Evolutionary conservation across 2,113 vertebrate species (phyloP).

Genomic region (Mobula hypostoma): DNA sequence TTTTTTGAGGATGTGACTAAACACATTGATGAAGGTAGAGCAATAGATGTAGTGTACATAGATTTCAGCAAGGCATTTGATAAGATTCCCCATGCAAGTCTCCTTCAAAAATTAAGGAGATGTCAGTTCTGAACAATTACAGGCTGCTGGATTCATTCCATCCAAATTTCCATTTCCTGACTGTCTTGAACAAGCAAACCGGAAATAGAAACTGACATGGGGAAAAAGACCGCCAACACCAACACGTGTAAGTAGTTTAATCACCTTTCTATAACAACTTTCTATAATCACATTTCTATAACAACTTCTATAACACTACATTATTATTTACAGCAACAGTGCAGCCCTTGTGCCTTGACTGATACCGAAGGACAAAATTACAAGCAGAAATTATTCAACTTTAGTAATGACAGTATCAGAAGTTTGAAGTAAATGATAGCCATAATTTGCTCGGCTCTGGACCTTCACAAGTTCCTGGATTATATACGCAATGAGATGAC

Average conservation of each 20-base stretch:
- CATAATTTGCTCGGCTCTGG: constrained; percentile 73
- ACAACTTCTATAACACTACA: too few relatives aligned
- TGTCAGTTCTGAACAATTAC: not conserved
- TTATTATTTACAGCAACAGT: not conserved
- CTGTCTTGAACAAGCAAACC: not conserved
- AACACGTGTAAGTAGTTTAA: not conserved
- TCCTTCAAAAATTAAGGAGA: too few relatives aligned
- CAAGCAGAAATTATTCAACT: not conserved
- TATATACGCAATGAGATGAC: constrained; percentile 76
- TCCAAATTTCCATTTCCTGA: not conserved
- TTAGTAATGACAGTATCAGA: constrained; percentile 60
- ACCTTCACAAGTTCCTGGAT: constrained; percentile 84
- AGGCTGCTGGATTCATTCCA: not conserved
- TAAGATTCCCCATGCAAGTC: too few relatives aligned
- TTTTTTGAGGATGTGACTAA: too few relatives aligned
- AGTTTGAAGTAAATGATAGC: constrained; percentile 86
- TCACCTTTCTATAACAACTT: not conserved
- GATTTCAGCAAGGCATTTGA: too few relatives aligned
- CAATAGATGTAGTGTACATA: too few relatives aligned
- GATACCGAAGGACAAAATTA: not conserved
- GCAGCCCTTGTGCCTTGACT: not conserved
- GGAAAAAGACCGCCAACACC: not conserved
- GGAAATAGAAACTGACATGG: not conserved
- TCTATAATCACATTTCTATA: too few relatives aligned
- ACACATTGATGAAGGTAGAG: too few relatives aligned